A percentile compares a stretch with the other conserved stretches of the same genome.
Conservation (phyloP, 2,113 vertebrate genomes). For the Tiliqua scincoides region DNA sequence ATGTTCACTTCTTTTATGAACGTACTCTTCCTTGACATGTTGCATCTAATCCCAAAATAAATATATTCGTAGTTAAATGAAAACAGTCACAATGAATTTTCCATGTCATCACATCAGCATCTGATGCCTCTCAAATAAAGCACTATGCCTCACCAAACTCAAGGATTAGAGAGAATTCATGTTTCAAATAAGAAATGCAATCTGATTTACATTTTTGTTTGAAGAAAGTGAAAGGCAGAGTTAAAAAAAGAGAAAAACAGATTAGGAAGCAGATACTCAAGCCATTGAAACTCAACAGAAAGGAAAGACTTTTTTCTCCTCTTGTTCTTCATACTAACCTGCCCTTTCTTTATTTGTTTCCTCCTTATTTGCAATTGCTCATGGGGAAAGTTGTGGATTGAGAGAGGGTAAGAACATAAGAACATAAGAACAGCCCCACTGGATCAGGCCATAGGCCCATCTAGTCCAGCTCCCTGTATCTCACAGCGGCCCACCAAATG, state of each 20-base stretch:
- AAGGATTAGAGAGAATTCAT: constrained; percentile 61
- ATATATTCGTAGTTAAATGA: constrained; percentile 39
- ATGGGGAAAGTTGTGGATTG: neutral
- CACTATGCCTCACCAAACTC: constrained; percentile 56
- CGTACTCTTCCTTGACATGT: constrained; percentile 26
- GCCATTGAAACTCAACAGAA: constrained; percentile 47
- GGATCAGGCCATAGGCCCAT: no score
- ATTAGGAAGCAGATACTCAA: constrained; percentile 42
- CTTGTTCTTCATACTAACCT: neutral
- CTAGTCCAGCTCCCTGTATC: no score
- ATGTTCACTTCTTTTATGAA: constrained; percentile 43
- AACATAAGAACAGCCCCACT: no score
- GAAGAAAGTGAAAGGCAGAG: constrained; percentile 27
- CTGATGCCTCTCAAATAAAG: constrained; percentile 69
- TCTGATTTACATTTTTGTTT: constrained; percentile 53
- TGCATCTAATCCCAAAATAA: constrained; percentile 57
- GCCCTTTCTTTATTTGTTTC: neutral
- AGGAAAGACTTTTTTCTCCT: constrained; percentile 29
- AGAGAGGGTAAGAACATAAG: neutral
- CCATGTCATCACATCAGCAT: constrained; percentile 50
- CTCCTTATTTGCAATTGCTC: neutral
- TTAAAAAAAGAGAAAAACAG: constrained; percentile 58
- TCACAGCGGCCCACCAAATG: no score
- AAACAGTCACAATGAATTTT: constrained; percentile 53
- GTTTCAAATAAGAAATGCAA: constrained; percentile 56